Conservation (phyloP, 2,797 vertebrate genomes). For the Lagodon rhomboides region DNA sequence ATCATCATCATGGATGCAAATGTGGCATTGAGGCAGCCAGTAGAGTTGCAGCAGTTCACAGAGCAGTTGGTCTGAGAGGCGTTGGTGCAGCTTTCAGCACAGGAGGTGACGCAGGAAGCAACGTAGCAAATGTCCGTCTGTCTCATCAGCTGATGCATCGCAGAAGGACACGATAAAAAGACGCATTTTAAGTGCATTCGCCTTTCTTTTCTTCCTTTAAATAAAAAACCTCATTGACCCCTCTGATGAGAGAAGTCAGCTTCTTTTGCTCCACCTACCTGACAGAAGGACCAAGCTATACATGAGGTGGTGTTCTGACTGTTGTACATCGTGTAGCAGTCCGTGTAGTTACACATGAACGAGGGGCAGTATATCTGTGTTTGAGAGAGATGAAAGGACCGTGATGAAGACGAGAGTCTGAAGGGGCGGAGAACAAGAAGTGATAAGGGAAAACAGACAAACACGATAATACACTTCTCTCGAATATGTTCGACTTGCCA, state of each 20-base stretch:
- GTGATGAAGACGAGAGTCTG: neutral
- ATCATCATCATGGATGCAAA: slow-evolving; percentile 71
- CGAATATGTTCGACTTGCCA: slow-evolving; percentile 46
- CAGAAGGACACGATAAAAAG: slow-evolving; percentile 43
- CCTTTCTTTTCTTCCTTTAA: neutral
- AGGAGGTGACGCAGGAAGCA: slow-evolving; percentile 77
- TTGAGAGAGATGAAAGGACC: neutral
- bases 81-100: slow-evolving; percentile 62
- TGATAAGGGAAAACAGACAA: neutral
- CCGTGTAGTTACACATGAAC: slow-evolving; percentile 78
- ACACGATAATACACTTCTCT: neutral
- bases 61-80: slow-evolving; percentile 66
- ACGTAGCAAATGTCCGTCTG: slow-evolving; percentile 70
- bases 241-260: too few relatives aligned
- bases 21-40: slow-evolving; percentile 79
- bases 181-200: neutral
- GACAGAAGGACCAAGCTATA: slow-evolving; percentile 56
- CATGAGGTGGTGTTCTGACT: slow-evolving; percentile 67
- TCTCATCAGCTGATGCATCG: slow-evolving; percentile 77
- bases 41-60: slow-evolving; percentile 81
- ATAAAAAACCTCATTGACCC: too few relatives aligned
- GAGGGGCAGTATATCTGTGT: slow-evolving; percentile 79
- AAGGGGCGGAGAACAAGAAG: neutral
- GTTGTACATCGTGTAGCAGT: slow-evolving; percentile 77
- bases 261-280: slow-evolving; percentile 73